Conservation (phyloP, 2,888 invertebrate species). For the Noctuana brunneofusca region DNA sequence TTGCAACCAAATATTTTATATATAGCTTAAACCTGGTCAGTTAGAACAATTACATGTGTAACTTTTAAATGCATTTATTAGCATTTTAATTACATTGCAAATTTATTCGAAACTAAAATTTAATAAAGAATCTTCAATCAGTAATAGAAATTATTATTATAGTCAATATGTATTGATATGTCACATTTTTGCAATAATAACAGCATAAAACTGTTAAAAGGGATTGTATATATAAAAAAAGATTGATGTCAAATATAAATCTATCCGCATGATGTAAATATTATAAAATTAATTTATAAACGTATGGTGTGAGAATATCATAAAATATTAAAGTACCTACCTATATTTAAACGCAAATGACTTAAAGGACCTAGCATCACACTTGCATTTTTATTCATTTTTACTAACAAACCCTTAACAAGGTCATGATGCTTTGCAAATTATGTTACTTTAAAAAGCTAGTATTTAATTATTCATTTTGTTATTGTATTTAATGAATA, state of each 20-base stretch:
- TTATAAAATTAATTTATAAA: conserved; percentile 13
- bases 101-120: no score
- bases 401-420: background rate
- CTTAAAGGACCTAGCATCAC: conserved; percentile 15
- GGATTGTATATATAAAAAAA: background rate
- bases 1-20: background rate
- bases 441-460: conserved; percentile 11
- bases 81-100: no score
- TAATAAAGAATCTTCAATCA: no score
- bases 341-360: background rate
- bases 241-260: background rate
- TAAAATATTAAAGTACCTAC: background rate
- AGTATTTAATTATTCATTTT: conserved; percentile 12
- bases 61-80: no score
- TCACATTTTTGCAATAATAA: background rate
- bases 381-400: conserved; percentile 30
- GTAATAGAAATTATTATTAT: no score
- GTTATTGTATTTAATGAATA: conserved; percentile 40
- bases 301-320: background rate
- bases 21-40: background rate
- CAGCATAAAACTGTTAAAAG: background rate
- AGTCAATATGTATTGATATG: background rate
- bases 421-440: background rate
- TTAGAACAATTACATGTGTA: no score
- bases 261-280: conserved; percentile 30